Base-by-base conservation (phyloP, 1,140 invertebrate genomes). In the Drosophila erecta region DNA sequence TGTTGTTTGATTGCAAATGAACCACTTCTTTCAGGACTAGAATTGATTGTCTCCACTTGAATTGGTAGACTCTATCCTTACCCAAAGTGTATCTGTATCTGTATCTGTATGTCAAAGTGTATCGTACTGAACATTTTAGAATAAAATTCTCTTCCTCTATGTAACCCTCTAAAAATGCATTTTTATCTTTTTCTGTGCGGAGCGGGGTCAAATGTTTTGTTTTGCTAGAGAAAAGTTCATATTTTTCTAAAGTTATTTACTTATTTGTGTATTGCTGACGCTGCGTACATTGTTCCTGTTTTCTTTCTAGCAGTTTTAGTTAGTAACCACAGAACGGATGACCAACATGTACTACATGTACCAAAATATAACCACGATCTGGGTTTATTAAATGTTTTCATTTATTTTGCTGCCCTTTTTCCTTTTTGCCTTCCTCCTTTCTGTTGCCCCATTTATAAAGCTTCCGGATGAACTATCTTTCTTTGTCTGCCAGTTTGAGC, bases 1-100 rank as follows among this genome's bases (percentile, higher is more conserved):
- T 66, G 24, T 33, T 62, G 35, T 64, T 64, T 64, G 61, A 46
- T 64, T 64, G 40, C 15, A 66, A 67, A 51, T 35, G 37, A 14
- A 53, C 8, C 43, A 51, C 20, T 65, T 65, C 15, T 17, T 27
- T n/a, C 11, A 20, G 30, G 20, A 15, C 17, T 38, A 24, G 37
- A 38, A 66, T 17, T 61, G 61, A 38, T 47, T 59, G 57, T 47
- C 33, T 17, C 11, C 5, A 37, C 10, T 4, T 24, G 35, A 41
- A 20, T 11, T 40, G 38, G 2, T 20, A 14, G 24, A 30, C 14
- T 59, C 30, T 41, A 14, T 17, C 8, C 17, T 20, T 14, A 4
- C 30, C 10, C 30, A 10, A 10, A 30, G 30, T 8, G 7, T 30
- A 8, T 8, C 7, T 30, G 30, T 10, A 17, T 17, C 17, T 17